phyloP scores from a whole-genome alignment of 1,140 invertebrate genomes.

The Pollicipes pollicipes region DNA sequence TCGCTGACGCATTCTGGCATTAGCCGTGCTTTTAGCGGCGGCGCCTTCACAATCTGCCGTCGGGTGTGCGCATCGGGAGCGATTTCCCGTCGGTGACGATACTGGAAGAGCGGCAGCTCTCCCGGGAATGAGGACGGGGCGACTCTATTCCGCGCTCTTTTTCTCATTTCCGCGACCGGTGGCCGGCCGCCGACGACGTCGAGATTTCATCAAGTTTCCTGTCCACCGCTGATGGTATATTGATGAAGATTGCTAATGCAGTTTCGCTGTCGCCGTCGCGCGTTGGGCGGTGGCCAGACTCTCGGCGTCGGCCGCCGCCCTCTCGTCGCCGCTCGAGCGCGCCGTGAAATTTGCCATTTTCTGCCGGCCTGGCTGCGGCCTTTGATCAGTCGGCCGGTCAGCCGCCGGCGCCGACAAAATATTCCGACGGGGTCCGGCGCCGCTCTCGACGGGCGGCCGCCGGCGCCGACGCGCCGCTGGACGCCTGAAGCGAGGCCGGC shows the following conservation, averaged over 20 bases:
- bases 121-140: too few relatives aligned
- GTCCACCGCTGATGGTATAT: background rate
- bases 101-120: too few relatives aligned
- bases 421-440: background rate
- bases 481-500: background rate
- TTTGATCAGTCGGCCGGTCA: background rate
- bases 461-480: too few relatives aligned
- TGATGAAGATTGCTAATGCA: slow-evolving; percentile 2
- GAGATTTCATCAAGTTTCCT: slow-evolving; percentile 2
- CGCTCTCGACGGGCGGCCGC: background rate
- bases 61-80: too few relatives aligned
- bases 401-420: background rate
- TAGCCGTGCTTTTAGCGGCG: too few relatives aligned
- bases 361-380: background rate
- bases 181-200: background rate
- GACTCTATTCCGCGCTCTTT: too few relatives aligned
- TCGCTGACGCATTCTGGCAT: too few relatives aligned
- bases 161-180: background rate
- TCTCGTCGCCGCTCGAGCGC: background rate
- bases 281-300: too few relatives aligned
- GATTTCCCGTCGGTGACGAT: too few relatives aligned
- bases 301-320: too few relatives aligned
- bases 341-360: background rate
- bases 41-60: too few relatives aligned
- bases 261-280: background rate